Conservation (phyloP, 2,888 invertebrate species). For the Physocephala rufipes region DNA sequence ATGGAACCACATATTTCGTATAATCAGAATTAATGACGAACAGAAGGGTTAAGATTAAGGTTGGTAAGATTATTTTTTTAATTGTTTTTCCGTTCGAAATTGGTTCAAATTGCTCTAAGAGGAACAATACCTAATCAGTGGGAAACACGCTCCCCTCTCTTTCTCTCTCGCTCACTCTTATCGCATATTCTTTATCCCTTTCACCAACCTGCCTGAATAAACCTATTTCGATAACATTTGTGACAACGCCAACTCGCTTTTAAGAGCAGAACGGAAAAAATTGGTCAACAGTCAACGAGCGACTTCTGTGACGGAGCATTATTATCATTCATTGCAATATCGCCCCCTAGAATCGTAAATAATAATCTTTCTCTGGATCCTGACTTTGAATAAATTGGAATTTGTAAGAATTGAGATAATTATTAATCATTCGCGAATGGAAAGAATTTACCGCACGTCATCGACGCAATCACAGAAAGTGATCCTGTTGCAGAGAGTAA, state of each 20-base stretch:
- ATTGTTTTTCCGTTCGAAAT: no score
- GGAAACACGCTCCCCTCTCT: background rate
- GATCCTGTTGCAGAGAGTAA: background rate
- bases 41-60: no score
- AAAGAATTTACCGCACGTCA: background rate
- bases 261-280: slow-evolving; percentile 38
- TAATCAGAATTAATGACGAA: no score
- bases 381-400: no score
- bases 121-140: no score
- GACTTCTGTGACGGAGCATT: slow-evolving; percentile 47
- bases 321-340: no score
- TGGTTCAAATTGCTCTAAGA: no score
- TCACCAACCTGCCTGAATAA: background rate
- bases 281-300: slow-evolving; percentile 56
- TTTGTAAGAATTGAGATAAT: no score
- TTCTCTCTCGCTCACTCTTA: background rate
- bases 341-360: no score
- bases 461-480: background rate
- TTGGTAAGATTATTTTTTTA: no score
- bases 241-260: slow-evolving; percentile 19
- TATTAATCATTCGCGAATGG: background rate
- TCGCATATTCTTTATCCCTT: background rate
- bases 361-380: no score
- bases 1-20: no score
- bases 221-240: slow-evolving; percentile 17